Evolutionary conservation across 2,113 vertebrate species (phyloP), one percentile per base, ranked within the genome.

Genomic region (Polypterus bichir): DNA sequence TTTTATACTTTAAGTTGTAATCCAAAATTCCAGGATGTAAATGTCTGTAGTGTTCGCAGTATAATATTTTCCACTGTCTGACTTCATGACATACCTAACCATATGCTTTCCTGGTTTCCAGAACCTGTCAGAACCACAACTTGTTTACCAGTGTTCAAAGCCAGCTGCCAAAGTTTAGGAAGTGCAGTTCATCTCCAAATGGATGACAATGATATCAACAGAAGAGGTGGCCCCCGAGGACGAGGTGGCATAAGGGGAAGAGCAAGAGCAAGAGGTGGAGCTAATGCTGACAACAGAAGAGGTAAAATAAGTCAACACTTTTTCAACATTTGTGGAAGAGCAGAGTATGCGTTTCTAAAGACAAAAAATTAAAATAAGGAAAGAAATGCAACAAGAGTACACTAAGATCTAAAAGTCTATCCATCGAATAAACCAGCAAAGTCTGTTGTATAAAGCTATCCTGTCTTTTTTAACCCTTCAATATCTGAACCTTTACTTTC

Each of bases 231-330:
- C 4, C 60, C 63, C 48, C 64, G 61, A 60, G 62, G 49, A 56
- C 64, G 63, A 59, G 48, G 63, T 27, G 27, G 27, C 46, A 55
- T 59, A 45, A 45, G 49, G 55, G 59, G 48, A 55, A 57, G 56
- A 5, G 60, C 63, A 49, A 66, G 61, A 60, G 62, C 47, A 56
- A 66, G 63, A 59, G 48, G 63, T 47, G 45, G 63, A 49, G 64
- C 11, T 47, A 61, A 49, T 54, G 63, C 11, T n/a, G 63, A 49
- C 5, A 56, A 57, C n/a, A 61, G 65, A 57, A 65, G 67, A 71
- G 72, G 70, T 71, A 63, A 60, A 8, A 7, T n/a, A 10, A 46
- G 61, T 27, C 45, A 52, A n/a, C 47, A 10, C 9, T 57, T 3
- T 4, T 27, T 5, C 7, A 48, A 45, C 47, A 48, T 44, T 47